These are phyloP conservation scores for Pachyuromys duprasi DNA, from an alignment of 2,797 vertebrate species.

Conservation along the genomic window DNA sequence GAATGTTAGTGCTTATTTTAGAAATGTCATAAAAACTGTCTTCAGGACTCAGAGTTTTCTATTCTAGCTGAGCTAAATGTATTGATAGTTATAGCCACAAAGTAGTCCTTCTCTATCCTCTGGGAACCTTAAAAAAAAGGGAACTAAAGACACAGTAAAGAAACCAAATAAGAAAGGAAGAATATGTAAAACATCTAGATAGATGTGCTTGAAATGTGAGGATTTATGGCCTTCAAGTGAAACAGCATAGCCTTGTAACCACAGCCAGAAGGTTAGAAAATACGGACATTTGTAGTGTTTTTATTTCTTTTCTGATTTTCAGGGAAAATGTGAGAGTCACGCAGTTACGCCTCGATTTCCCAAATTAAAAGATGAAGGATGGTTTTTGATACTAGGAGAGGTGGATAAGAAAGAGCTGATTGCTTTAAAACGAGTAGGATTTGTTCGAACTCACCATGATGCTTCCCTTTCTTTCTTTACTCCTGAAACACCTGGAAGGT, in stretches of 20 bases:
- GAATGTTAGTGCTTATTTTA: constrained; percentile 15
- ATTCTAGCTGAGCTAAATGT: constrained; percentile 32
- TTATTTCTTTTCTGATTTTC: constrained; percentile 68
- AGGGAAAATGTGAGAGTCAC: constrained; percentile 96
- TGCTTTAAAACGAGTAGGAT: constrained; percentile 96
- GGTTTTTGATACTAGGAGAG: constrained; percentile 96
- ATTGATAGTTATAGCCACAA: constrained; percentile 31
- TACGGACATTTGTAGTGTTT: not conserved
- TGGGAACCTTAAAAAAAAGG: constrained; percentile 27
- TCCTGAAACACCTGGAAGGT: constrained; percentile 95
- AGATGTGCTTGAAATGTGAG: not conserved
- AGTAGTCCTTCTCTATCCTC: not conserved
- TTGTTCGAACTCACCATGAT: constrained; percentile 88
- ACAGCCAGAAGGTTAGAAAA: not conserved
- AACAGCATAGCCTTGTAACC: constrained; percentile 11
- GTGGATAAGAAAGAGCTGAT: constrained; percentile 95
- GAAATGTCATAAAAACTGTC: not conserved
- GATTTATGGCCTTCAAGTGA: not conserved
- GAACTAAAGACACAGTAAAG: constrained; percentile 6
- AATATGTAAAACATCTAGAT: constrained; percentile 40
- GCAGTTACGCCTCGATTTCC: constrained; percentile 94
- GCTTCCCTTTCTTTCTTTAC: constrained; percentile 96
- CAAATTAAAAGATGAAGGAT: constrained; percentile 97
- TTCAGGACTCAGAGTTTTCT: constrained; percentile 44
- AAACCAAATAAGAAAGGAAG: constrained; percentile 26